phyloP scores from a whole-genome alignment of 2,113 vertebrate genomes.

The Lepisosteus oculatus region DNA sequence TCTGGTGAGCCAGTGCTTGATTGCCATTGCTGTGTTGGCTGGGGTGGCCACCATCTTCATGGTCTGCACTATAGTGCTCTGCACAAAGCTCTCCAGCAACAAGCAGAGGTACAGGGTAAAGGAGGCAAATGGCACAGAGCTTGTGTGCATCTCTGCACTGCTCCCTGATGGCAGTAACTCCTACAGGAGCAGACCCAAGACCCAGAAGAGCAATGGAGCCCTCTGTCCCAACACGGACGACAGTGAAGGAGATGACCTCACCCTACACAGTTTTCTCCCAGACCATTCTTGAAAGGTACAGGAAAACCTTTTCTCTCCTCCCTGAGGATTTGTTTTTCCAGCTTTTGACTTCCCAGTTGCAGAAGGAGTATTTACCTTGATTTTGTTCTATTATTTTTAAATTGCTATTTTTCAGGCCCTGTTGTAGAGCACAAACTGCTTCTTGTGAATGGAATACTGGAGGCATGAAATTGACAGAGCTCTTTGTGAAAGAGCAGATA shows the following conservation, averaged over 20 bases:
- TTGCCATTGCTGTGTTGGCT: constrained; percentile 71
- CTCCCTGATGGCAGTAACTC: constrained; percentile 54
- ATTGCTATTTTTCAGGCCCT: no score
- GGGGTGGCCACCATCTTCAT: constrained; percentile 73
- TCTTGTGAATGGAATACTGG: no score
- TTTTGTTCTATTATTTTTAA: no score
- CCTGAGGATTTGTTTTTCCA: no score
- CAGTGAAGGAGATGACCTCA: constrained; percentile 69
- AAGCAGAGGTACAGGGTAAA: constrained; percentile 44
- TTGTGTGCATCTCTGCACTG: constrained; percentile 83
- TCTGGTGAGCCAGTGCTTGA: constrained; percentile 59
- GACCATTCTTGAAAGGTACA: constrained; percentile 36
- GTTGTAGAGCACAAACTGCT: no score
- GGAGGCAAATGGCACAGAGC: constrained; percentile 63
- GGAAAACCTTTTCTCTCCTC: no score
- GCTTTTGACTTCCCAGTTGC: no score
- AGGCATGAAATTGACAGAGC: no score
- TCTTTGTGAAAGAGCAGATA: no score
- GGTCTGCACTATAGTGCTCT: constrained; percentile 69
- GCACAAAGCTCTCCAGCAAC: constrained; percentile 60
- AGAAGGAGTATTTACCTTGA: no score
- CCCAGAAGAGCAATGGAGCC: constrained; percentile 43
- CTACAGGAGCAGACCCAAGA: constrained; percentile 23
- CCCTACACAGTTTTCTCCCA: constrained; percentile 85
- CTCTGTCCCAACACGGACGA: constrained; percentile 40